A percentile compares a stretch with the other conserved stretches of the same genome.
phyloP scores from a whole-genome alignment of 2,888 invertebrate species.

The Plagodis pulveraria region DNA sequence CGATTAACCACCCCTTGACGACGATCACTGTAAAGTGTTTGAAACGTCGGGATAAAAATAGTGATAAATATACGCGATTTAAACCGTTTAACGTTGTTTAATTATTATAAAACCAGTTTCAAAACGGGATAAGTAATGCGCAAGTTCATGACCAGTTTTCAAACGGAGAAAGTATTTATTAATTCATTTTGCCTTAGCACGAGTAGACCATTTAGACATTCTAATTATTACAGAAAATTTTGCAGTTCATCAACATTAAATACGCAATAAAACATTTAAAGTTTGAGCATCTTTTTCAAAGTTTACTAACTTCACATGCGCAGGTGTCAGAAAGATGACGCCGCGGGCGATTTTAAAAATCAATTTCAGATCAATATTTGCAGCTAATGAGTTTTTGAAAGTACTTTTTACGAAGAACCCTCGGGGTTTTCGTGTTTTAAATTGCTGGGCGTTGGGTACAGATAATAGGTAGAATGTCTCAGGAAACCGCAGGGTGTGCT shows the following conservation, averaged over 20 bases:
- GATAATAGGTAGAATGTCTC: slow-evolving; percentile 15
- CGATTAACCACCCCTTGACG: too few relatives aligned
- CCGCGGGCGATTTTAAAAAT: slow-evolving; percentile 31
- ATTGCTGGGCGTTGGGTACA: slow-evolving; percentile 16
- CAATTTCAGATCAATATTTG: slow-evolving; percentile 38
- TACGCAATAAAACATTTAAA: slow-evolving; percentile 1
- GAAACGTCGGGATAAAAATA: too few relatives aligned
- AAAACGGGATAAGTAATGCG: too few relatives aligned
- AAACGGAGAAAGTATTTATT: too few relatives aligned
- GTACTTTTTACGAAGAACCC: slow-evolving; percentile 33
- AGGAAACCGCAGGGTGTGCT: slow-evolving; percentile 3
- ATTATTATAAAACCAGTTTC: too few relatives aligned
- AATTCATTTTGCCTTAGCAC: too few relatives aligned
- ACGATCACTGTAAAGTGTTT: too few relatives aligned
- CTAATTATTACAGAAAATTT: too few relatives aligned
- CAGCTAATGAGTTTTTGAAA: slow-evolving; percentile 38
- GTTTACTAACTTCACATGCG: slow-evolving; percentile 17
- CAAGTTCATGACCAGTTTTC: too few relatives aligned
- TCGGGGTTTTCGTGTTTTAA: slow-evolving; percentile 30
- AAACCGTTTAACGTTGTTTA: too few relatives aligned
- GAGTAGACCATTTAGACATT: too few relatives aligned
- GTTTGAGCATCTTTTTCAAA: slow-evolving; percentile 15
- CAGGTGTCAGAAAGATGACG: slow-evolving; percentile 23
- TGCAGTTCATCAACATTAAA: slow-evolving; percentile 1
- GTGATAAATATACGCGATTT: too few relatives aligned